phyloP scores from a whole-genome alignment of 2,113 vertebrate genomes.

The Ceyx melanurus region DNA sequence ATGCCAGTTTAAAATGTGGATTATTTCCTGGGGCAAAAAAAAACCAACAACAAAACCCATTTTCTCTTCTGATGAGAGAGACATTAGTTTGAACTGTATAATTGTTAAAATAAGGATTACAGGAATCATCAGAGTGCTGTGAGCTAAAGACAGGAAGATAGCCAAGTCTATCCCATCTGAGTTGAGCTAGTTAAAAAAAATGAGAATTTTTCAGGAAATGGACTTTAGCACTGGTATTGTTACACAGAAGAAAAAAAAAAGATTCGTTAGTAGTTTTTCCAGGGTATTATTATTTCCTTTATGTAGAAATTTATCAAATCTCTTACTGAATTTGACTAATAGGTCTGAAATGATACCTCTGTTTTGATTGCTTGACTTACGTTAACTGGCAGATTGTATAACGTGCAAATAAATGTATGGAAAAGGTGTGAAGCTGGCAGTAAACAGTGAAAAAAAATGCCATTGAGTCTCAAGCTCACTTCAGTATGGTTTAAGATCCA shows the following conservation, averaged over 20 bases:
- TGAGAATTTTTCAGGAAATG: neutral
- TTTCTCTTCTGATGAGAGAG: neutral
- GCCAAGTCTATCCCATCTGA: neutral
- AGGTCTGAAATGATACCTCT: neutral
- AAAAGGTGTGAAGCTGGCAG: neutral
- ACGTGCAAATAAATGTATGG: neutral
- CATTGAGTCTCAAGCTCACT: neutral
- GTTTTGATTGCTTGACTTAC: neutral
- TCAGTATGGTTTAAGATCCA: neutral
- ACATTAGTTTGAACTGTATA: neutral
- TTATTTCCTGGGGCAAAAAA: neutral
- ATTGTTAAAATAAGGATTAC: neutral
- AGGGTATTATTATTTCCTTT: neutral
- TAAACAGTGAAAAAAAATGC: neutral
- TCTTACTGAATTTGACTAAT: neutral
- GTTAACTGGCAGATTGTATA: neutral
- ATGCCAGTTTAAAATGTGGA: neutral
- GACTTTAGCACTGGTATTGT: neutral
- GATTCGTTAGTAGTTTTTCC: neutral
- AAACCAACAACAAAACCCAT: fast-evolving
- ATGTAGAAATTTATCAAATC: neutral
- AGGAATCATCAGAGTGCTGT: neutral
- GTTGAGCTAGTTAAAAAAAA: neutral
- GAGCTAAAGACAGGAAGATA: neutral
- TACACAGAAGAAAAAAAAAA: neutral